Evolutionary conservation across 1,140 invertebrate genomes (phyloP).

Genomic region (honey bee (Apis mellifera)): Amel_HAv3.1 CM009934.2:6225001-6225500

Average conservation of each 20-base stretch:
- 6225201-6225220: neutral
- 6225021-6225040: conserved; percentile 59
- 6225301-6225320: too few species aligned
- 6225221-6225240: too few species aligned
- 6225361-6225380: neutral
- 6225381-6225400: conserved; percentile 3
- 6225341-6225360: too few species aligned
- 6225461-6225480: too few species aligned
- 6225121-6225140: neutral
- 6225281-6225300: too few species aligned
- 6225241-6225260: too few species aligned
- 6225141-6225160: neutral
- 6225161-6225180: neutral
- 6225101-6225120: neutral
- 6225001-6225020: conserved; percentile 55
- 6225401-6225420: neutral
- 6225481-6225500: conserved; percentile 42
- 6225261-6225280: too few species aligned
- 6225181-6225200: neutral
- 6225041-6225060: conserved; percentile 59
- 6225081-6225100: neutral
- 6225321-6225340: too few species aligned
- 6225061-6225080: conserved; percentile 51
- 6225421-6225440: neutral
- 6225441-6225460: neutral